These are phyloP conservation scores for Sciurus vulgaris DNA, from an alignment of 2,797 vertebrate species.

Conservation along the genomic window DNA sequence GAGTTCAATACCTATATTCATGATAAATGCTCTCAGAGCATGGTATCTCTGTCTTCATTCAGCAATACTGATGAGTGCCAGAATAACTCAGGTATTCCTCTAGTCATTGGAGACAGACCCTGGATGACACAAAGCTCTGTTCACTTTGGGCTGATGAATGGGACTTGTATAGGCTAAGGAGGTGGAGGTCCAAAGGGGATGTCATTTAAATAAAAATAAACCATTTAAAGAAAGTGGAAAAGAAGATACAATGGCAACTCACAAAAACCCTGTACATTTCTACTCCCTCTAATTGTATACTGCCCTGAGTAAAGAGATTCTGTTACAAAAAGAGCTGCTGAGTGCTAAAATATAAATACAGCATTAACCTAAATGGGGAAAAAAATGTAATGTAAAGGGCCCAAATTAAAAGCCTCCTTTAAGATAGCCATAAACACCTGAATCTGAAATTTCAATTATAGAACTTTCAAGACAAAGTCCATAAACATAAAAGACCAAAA, in stretches of 20 bases:
- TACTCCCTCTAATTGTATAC: slow-evolving; percentile 50
- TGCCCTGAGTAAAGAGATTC: slow-evolving; percentile 65
- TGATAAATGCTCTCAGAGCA: slow-evolving; percentile 36
- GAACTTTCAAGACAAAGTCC: slow-evolving; percentile 60
- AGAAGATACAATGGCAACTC: slow-evolving; percentile 47
- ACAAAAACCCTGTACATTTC: slow-evolving; percentile 27
- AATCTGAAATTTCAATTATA: slow-evolving; percentile 65
- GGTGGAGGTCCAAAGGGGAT: rapidly evolving
- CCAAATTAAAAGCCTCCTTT: slow-evolving; percentile 69
- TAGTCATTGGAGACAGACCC: neutral
- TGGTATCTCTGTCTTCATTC: neutral
- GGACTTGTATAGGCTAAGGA: neutral
- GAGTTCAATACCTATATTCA: slow-evolving; percentile 35
- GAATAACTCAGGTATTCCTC: neutral
- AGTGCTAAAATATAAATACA: slow-evolving; percentile 66
- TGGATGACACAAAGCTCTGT: neutral
- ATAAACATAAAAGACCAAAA: slow-evolving; percentile 62
- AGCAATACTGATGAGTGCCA: neutral
- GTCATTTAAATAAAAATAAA: slow-evolving; percentile 45
- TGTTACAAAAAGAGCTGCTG: slow-evolving; percentile 61
- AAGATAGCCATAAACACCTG: slow-evolving; percentile 64
- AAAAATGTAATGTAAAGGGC: slow-evolving; percentile 58
- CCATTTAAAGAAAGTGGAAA: slow-evolving; percentile 33
- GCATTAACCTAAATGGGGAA: slow-evolving; percentile 43
- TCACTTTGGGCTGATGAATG: neutral